phyloP scores from a whole-genome alignment of 2,113 vertebrate genomes.

The Octodon degus region DNA sequence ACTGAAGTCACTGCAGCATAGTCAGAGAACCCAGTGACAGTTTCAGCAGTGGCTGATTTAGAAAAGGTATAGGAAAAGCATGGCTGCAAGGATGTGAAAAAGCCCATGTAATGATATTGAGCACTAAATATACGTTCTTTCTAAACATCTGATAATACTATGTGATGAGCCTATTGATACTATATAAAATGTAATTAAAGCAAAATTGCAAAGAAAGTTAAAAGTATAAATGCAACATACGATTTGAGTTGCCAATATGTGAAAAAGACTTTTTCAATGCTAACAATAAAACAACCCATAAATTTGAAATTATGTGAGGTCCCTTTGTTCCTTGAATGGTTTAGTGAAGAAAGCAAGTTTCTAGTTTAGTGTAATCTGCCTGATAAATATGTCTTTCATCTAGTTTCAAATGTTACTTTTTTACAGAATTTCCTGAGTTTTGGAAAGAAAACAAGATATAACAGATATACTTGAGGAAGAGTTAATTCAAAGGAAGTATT shows the following conservation, averaged over 20 bases:
- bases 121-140: neutral
- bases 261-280: neutral
- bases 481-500: neutral
- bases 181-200: conserved; percentile 22
- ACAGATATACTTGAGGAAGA: neutral
- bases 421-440: neutral
- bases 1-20: neutral
- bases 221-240: conserved; percentile 3
- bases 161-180: neutral
- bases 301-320: neutral
- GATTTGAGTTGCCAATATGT: conserved; percentile 1
- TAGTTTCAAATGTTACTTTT: neutral
- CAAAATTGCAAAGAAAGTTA: neutral
- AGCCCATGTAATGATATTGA: neutral
- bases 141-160: neutral
- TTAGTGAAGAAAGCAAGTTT: neutral
- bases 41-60: conserved; percentile 21
- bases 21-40: neutral
- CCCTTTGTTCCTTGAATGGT: neutral
- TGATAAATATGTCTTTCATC: neutral
- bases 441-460: neutral
- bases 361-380: neutral
- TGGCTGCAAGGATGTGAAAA: neutral
- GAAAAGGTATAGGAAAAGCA: neutral
- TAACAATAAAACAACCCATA: neutral